Conservation (phyloP, 2,888 invertebrate genomes). For the Mesoligia furuncula region DNA sequence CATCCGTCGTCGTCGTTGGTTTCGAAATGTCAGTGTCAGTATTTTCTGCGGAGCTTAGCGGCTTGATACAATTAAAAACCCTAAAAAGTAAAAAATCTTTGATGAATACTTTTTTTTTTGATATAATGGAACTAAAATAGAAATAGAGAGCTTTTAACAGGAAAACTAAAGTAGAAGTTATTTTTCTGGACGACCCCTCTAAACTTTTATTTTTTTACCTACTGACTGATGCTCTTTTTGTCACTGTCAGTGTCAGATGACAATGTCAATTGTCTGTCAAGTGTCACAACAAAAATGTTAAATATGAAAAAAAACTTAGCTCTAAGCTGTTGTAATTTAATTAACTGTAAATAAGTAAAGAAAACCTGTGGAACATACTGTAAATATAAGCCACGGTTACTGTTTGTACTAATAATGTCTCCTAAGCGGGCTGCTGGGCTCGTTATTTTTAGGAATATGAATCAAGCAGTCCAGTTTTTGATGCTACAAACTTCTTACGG, state of each 20-base stretch:
- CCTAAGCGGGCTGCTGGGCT: slow-evolving; percentile 94
- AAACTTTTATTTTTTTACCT: background rate
- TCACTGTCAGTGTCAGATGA: background rate
- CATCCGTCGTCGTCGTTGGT: slow-evolving; percentile 39
- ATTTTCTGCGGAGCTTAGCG: background rate
- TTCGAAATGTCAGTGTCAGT: slow-evolving; percentile 49
- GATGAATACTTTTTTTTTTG: background rate
- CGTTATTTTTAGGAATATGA: slow-evolving; percentile 93
- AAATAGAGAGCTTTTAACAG: background rate
- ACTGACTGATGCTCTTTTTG: background rate
- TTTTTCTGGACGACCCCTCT: slow-evolving; percentile 18
- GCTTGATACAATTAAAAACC: slow-evolving; percentile 23
- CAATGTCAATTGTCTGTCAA: slow-evolving; percentile 6
- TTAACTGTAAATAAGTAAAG: background rate
- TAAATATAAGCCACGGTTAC: background rate
- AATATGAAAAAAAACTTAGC: too few species aligned
- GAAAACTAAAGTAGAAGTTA: background rate
- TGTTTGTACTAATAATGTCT: slow-evolving; percentile 72
- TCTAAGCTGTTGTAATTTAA: slow-evolving; percentile 3
- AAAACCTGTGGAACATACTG: background rate
- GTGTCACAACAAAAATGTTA: background rate
- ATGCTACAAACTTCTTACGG: slow-evolving; percentile 96
- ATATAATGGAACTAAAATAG: background rate
- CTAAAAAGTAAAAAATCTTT: background rate
- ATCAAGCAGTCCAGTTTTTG: slow-evolving; percentile 93